Evolutionary conservation across 2,888 invertebrate species (phyloP).

Genomic region (Parnassius apollo): DNA sequence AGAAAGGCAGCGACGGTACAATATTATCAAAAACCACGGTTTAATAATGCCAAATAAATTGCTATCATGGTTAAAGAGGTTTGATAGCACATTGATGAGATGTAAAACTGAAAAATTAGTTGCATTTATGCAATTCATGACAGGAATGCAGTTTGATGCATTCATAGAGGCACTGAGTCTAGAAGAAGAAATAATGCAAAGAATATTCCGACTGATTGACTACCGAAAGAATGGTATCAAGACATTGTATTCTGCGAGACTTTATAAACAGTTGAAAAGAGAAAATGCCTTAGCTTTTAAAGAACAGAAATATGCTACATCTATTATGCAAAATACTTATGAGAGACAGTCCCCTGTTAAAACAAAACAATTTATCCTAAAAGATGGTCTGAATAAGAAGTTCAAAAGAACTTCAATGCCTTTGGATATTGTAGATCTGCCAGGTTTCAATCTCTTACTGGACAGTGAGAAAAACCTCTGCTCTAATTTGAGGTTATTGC

Average conservation of each 20-base stretch:
- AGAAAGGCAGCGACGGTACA: constrained; percentile 87
- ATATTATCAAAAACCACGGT: constrained; percentile 88
- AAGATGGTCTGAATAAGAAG: constrained; percentile 45
- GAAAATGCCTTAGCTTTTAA: constrained; percentile 80
- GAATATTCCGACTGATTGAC: constrained; percentile 82
- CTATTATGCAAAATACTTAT: constrained; percentile 60
- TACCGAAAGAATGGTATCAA: constrained; percentile 87
- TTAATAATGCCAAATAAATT: constrained; percentile 87
- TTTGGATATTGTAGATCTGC: constrained; percentile 85
- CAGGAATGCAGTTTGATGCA: constrained; percentile 87
- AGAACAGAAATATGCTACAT: constrained; percentile 62
- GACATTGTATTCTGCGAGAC: constrained; percentile 81
- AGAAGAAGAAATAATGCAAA: constrained; percentile 84
- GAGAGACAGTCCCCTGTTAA: constrained; percentile 60
- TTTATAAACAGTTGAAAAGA: constrained; percentile 84
- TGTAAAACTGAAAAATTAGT: constrained; percentile 83
- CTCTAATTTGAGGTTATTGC: constrained; percentile 87
- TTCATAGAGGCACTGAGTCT: constrained; percentile 88
- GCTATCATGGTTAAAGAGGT: constrained; percentile 85
- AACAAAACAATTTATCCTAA: constrained; percentile 37
- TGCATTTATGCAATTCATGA: constrained; percentile 88
- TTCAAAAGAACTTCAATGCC: constrained; percentile 69
- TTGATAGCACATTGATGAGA: constrained; percentile 82
- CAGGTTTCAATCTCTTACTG: constrained; percentile 88
- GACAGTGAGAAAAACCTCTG: constrained; percentile 88